Evolutionary conservation across 2,113 vertebrate species (phyloP).

Genomic region (Scomber colias): DNA sequence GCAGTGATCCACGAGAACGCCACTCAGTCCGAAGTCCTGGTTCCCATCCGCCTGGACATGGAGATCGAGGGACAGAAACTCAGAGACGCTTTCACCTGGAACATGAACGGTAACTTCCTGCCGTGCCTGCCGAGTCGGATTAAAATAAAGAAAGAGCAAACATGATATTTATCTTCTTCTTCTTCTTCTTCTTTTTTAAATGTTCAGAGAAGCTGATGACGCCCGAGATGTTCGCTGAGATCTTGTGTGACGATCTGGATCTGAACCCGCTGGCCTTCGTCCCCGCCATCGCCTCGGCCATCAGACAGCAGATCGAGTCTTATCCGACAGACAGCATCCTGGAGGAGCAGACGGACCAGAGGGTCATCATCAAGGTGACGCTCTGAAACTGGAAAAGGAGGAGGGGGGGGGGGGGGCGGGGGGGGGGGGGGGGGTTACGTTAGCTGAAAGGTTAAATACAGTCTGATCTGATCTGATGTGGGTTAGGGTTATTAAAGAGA

Average conservation of each 20-base stretch:
- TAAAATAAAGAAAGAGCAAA: background rate
- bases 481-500: no score
- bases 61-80: constrained; percentile 99
- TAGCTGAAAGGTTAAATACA: no score
- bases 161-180: no score
- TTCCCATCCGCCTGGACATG: constrained; percentile 98
- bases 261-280: constrained; percentile 97
- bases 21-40: constrained; percentile 95
- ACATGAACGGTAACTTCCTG: constrained; percentile 92
- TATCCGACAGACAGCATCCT: constrained; percentile 97
- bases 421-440: no score
- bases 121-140: no score
- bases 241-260: constrained; percentile 97
- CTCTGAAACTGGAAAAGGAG: background rate
- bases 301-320: constrained; percentile 98
- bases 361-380: constrained; percentile 97
- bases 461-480: no score
- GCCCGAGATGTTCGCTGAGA: constrained; percentile 99
- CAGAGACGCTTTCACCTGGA: constrained; percentile 98
- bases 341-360: constrained; percentile 97
- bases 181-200: background rate
- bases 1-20: constrained; percentile 99
- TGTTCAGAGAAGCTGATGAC: constrained; percentile 98
- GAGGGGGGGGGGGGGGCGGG: no score
- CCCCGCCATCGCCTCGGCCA: constrained; percentile 97